phyloP scores from a whole-genome alignment of 1,140 invertebrate genomes.

The Charaxes varanes region DNA sequence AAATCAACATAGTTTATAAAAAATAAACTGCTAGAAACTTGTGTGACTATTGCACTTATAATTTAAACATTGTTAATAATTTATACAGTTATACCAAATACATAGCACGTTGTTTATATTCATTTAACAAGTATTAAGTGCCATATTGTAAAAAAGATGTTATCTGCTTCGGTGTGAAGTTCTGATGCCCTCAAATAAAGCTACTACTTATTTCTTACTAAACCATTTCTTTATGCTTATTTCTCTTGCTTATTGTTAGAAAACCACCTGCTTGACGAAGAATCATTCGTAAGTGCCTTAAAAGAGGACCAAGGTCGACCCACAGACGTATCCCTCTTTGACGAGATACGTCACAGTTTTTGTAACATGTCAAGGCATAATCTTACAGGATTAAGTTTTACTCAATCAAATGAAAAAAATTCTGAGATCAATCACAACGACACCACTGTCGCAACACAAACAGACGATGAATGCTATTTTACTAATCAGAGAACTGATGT shows the following conservation, averaged over 20 bases:
- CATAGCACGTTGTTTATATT: too few species aligned
- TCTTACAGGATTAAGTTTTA: conserved; percentile 19
- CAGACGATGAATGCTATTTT: conserved; percentile 23
- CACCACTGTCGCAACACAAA: conserved; percentile 31
- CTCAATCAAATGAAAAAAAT: conserved; percentile 23
- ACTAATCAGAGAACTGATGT: conserved; percentile 6
- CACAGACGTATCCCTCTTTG: conserved; percentile 53
- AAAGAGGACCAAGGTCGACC: conserved; percentile 47
- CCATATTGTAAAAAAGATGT: too few species aligned
- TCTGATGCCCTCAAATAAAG: too few species aligned
- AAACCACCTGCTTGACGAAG: conserved; percentile 52
- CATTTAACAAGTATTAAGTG: too few species aligned
- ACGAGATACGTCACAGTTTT: conserved; percentile 58
- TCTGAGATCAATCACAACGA: conserved; percentile 17
- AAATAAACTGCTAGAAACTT: too few species aligned
- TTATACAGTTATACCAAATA: too few species aligned
- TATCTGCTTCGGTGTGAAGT: too few species aligned
- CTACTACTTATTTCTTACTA: too few species aligned
- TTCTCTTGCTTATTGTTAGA: conserved; percentile 32
- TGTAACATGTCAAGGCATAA: conserved; percentile 36
- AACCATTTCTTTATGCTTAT: too few species aligned
- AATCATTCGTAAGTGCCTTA: conserved; percentile 48
- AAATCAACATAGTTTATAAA: too few species aligned
- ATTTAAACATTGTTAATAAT: too few species aligned
- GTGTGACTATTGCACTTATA: too few species aligned